Percentiles rank a stretch among this genome's conserved stretches.
These are phyloP conservation scores for Datnioides undecimradiatus DNA, from an alignment of 2,113 vertebrate genomes.

Conservation along the genomic window DNA sequence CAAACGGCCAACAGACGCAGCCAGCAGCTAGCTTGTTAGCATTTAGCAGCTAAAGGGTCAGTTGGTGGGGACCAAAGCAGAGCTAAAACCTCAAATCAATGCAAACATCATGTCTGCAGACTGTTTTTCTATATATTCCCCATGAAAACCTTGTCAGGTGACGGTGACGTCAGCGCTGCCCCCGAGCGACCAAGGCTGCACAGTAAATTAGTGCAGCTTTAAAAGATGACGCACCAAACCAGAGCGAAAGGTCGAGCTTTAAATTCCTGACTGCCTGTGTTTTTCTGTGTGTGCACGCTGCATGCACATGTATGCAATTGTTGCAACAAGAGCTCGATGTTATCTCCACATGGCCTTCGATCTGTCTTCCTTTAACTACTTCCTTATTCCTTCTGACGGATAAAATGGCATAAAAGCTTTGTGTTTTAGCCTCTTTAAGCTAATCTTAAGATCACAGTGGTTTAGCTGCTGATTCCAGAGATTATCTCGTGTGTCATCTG, in stretches of 20 bases:
- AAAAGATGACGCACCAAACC: neutral
- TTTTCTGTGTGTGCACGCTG: neutral
- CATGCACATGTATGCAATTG: no score
- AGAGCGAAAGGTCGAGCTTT: neutral
- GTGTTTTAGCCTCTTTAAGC: neutral
- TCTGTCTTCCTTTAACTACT: neutral
- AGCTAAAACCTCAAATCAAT: no score
- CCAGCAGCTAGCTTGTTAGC: neutral
- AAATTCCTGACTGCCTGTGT: neutral
- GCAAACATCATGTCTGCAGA: no score
- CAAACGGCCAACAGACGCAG: neutral
- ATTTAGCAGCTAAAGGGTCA: neutral
- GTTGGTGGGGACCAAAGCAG: neutral
- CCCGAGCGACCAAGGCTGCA: neutral
- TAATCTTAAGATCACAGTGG: neutral
- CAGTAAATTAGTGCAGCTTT: neutral
- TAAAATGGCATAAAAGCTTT: neutral
- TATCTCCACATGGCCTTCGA: neutral
- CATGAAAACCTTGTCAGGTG: no score
- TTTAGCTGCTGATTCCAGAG: neutral
- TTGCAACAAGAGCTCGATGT: neutral
- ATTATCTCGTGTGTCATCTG: neutral
- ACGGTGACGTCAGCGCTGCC: no score
- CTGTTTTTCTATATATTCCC: no score
- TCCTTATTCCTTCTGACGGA: constrained; percentile 2